Evolutionary conservation across 1,140 invertebrate genomes (phyloP), one percentile per base, ranked within the genome.

Genomic region (Ganaspis sp.): DNA sequence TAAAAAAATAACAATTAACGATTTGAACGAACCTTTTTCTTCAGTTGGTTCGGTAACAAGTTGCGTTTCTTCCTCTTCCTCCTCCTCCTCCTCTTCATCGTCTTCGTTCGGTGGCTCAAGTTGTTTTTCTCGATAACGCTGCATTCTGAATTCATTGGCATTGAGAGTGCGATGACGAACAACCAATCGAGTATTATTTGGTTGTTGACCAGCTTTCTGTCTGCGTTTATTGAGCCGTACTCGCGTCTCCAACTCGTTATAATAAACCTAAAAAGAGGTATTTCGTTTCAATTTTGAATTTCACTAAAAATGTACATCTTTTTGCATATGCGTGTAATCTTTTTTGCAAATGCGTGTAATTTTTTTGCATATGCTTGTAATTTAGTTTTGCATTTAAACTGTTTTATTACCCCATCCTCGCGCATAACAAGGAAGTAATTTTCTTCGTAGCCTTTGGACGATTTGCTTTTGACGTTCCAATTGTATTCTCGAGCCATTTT

Each of bases 401-500:
- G n/a, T n/a, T n/a, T n/a, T n/a, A n/a, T n/a, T 70, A 84, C 96
- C 69, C 95, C 96, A 86, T 98, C 96, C 81, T 96, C 94, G 72
- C 97, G 93, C 72, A 98, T 94, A 74, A 99, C 96, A 90, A 99
- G 96, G 91, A 99, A 99, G 89, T 99, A 99, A 90, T 98, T 99
- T 90, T 99, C 98, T 91, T 99, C 98, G 86, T 99, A 99, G 45
- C 98, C 98, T 90, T 99, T 98, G 0, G 97, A 98, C 0, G 97
- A 95, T 92, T 99, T 99, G 88, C 97, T 99, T 88, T 99, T 99
- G 1, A 99, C 98, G 91, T 99, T 99, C 98, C 98, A 99, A 85
- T 98, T 98, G 86, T 98, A 98, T 89, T 98, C 97, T 82, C 97
- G 93, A 0, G 97, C 96, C 95, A 98, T 98, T 91, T 97, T 97